phyloP scores from a whole-genome alignment of 2,888 invertebrate genomes.

The Lordiphosa fenestrarum region DNA sequence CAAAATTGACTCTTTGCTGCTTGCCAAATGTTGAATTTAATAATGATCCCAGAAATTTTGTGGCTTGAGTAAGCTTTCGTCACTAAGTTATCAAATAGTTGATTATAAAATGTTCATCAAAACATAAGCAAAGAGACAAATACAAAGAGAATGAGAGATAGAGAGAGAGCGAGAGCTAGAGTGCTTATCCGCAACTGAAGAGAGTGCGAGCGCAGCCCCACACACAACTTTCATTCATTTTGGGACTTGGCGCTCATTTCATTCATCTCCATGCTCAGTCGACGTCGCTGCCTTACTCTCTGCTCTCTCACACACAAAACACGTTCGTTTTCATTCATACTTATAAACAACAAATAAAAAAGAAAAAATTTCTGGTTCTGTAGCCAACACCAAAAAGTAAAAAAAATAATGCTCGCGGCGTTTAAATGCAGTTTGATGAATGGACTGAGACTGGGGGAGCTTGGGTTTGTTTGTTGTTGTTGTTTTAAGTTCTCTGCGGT shows the following conservation, averaged over 20 bases:
- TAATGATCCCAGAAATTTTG: too few species aligned
- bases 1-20: too few species aligned
- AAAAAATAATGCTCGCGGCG: slow-evolving; percentile 56
- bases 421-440: slow-evolving; percentile 74
- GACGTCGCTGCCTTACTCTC: slow-evolving; percentile 23
- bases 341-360: slow-evolving; percentile 48
- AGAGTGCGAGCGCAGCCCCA: slow-evolving; percentile 10
- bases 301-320: slow-evolving; percentile 43
- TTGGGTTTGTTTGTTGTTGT: slow-evolving; percentile 52
- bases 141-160: background rate
- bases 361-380: slow-evolving; percentile 59
- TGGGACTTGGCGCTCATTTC: slow-evolving; percentile 46
- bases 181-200: background rate
- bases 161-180: slow-evolving; percentile 15
- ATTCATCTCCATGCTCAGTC: slow-evolving; percentile 47
- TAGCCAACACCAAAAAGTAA: slow-evolving; percentile 44
- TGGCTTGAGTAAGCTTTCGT: too few species aligned
- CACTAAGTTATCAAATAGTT: too few species aligned
- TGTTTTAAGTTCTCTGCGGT: slow-evolving; percentile 15
- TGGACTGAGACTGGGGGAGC: slow-evolving; percentile 48
- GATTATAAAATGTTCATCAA: background rate
- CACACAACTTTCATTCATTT: slow-evolving; percentile 69
- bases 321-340: slow-evolving; percentile 76
- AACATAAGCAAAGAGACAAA: slow-evolving; percentile 3
- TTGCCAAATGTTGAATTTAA: too few species aligned